Evolutionary conservation across 1,140 invertebrate genomes (phyloP).

Genomic region (Charaxes varanes): DNA sequence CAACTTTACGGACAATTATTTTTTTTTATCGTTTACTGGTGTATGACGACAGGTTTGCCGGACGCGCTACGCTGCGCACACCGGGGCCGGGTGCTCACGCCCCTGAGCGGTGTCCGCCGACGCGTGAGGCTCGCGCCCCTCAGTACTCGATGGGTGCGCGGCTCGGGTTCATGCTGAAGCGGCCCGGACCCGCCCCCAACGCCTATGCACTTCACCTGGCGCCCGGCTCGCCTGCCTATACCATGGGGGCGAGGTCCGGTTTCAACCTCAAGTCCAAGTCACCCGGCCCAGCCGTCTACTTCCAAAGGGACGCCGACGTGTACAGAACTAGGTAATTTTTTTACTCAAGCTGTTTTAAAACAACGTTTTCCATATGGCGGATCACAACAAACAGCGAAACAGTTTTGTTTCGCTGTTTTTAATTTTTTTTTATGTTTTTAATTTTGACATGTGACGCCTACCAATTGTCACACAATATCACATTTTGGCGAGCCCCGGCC

Average conservation of each 20-base stretch:
- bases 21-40: too few species aligned
- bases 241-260: constrained; percentile 57
- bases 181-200: constrained; percentile 76
- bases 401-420: too few species aligned
- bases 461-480: too few species aligned
- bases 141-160: constrained; percentile 74
- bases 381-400: too few species aligned
- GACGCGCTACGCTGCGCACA: constrained; percentile 27
- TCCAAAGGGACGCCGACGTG: constrained; percentile 46
- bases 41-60: constrained; percentile 22
- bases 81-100: constrained; percentile 75
- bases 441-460: too few species aligned
- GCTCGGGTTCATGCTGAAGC: constrained; percentile 50
- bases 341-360: too few species aligned
- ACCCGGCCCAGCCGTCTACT: constrained; percentile 77
- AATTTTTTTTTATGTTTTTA: too few species aligned
- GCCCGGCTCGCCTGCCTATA: constrained; percentile 38
- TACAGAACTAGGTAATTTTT: constrained; percentile 45
- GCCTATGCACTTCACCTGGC: constrained; percentile 70
- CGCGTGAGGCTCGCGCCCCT: constrained; percentile 69
- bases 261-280: constrained; percentile 45
- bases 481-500: too few species aligned
- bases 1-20: too few species aligned
- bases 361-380: too few species aligned
- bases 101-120: constrained; percentile 48